Percentiles rank a stretch among this genome's conserved stretches.
Conservation (phyloP, 2,797 vertebrate species). For the Pitangus sulphuratus region DNA sequence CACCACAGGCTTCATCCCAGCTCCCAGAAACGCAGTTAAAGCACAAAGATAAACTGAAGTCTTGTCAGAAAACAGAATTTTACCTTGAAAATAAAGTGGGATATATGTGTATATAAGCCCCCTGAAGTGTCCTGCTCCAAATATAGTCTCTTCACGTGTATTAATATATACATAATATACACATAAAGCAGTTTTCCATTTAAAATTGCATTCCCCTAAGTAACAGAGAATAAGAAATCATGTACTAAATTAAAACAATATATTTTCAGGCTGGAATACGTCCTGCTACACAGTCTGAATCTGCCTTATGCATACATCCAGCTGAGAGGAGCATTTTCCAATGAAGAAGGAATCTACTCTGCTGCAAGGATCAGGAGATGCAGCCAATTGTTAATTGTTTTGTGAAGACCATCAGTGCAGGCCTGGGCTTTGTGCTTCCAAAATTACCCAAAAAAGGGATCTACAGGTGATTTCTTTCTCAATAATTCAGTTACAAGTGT, state of each 20-base stretch:
- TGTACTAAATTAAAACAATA: background rate
- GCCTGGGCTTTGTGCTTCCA: background rate
- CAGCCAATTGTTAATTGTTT: background rate
- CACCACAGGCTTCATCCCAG: background rate
- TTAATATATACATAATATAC: background rate
- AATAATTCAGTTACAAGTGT: background rate
- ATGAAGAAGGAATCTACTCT: background rate
- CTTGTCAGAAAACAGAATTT: background rate
- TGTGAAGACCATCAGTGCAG: background rate
- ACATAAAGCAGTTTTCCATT: background rate
- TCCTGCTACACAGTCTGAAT: background rate
- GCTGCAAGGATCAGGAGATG: background rate
- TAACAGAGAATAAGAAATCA: background rate
- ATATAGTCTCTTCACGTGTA: background rate
- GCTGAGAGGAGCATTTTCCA: background rate
- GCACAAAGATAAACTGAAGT: background rate
- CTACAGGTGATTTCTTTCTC: background rate
- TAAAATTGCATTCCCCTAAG: background rate
- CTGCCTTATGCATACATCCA: background rate
- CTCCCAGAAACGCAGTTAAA: background rate
- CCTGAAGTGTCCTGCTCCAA: background rate
- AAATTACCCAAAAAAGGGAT: background rate
- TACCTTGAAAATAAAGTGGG: background rate
- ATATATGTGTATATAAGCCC: background rate
- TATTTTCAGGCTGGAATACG: background rate